Percentiles rank a stretch among this genome's conserved stretches.
Evolutionary conservation across 2,113 vertebrate species (phyloP).

Genomic region (Misgurnus anguillicaudatus): DNA sequence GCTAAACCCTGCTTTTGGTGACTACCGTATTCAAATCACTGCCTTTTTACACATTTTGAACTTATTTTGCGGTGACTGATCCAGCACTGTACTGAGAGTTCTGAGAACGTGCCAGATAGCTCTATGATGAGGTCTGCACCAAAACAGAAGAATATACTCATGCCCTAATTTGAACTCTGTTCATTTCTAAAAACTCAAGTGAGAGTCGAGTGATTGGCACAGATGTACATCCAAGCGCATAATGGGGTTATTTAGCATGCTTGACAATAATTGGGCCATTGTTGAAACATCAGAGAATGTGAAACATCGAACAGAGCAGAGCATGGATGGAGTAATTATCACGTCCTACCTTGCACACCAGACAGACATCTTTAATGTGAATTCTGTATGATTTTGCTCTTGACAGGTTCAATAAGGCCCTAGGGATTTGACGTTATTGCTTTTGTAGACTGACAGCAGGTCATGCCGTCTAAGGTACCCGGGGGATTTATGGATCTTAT

Average conservation of each 20-base stretch:
- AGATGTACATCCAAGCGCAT: constrained; percentile 30
- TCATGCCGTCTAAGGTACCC: not conserved
- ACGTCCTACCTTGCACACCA: not conserved
- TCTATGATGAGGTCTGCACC: constrained; percentile 10
- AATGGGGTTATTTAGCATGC: constrained; percentile 44
- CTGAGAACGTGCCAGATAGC: not conserved
- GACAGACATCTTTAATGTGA: not conserved
- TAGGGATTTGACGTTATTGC: not conserved
- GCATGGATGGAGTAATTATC: not conserved
- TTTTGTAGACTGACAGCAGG: constrained; percentile 24
- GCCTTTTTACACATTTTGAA: not conserved
- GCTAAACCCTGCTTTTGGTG: too few relatives aligned
- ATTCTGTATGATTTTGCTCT: not conserved
- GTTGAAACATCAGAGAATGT: not conserved
- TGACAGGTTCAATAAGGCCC: not conserved
- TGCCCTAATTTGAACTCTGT: constrained; percentile 13
- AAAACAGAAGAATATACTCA: not conserved
- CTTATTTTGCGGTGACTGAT: not conserved
- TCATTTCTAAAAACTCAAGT: constrained; percentile 10
- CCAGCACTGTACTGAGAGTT: not conserved
- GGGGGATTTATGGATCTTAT: not conserved
- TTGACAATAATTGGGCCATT: constrained; percentile 28
- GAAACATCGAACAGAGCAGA: not conserved
- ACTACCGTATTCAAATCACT: not conserved
- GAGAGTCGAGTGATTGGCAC: constrained; percentile 30